Percentiles rank a stretch among this genome's conserved stretches.
Evolutionary conservation across 2,888 invertebrate species (phyloP).

Genomic region (Acanthosepion esculentum): DNA sequence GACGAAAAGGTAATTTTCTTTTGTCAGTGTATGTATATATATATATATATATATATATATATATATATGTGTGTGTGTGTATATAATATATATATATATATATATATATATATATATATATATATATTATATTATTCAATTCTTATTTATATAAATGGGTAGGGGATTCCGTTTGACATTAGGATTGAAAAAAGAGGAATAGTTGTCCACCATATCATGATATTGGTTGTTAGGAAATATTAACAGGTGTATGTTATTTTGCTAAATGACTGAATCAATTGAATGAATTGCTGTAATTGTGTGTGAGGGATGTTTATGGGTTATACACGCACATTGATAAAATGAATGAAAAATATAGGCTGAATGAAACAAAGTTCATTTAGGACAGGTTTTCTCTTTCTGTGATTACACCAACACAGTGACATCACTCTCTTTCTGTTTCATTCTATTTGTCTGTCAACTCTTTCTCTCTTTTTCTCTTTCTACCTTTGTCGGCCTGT

Average conservation of each 20-base stretch:
- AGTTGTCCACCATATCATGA: neutral
- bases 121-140: neutral
- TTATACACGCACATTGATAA: neutral
- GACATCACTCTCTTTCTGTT: neutral
- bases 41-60: too few species aligned
- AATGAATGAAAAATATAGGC: neutral
- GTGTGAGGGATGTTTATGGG: neutral
- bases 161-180: neutral
- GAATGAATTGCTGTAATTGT: neutral
- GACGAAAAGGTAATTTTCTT: neutral
- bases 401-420: too few species aligned
- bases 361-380: neutral
- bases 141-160: neutral
- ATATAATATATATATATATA: too few species aligned
- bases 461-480: neutral
- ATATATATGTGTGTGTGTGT: too few species aligned
- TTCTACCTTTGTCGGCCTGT: neutral
- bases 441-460: neutral
- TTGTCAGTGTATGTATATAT: neutral
- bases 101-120: neutral
- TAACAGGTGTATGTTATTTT: neutral
- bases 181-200: neutral
- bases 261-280: neutral
- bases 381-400: neutral
- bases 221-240: neutral